Base-by-base conservation (phyloP, 2,113 vertebrate species). In the Cyanoramphus novaezelandiae region DNA sequence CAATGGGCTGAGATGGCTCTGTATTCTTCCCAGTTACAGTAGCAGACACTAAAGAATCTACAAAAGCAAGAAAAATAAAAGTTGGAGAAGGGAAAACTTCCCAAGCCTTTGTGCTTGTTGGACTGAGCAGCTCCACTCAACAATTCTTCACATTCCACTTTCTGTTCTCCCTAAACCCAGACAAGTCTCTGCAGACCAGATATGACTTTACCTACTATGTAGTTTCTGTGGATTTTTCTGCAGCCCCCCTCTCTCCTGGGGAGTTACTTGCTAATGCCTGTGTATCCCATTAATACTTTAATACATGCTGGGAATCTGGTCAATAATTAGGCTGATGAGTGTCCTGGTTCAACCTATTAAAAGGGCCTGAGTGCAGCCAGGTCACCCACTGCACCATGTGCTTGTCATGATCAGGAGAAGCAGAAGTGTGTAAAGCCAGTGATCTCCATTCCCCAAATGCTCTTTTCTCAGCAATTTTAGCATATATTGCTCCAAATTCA, bases 1-100 rank as follows among this genome's bases (percentile, higher is more conserved):
- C 1, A 6, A 62, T 0, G 21, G 60, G 53, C 62, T 71, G 44
- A 39, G 35, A 55, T 0, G 1, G 46, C 31, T 69, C 43, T 0
- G 0, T 28, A 9, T 49, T 95, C 19, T 67, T 86, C 44, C 70
- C 64, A 80, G 46, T 7, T 46, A 33, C 13, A 33, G 49, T 8
- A 77, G 79, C 16, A 91, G 37, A 47, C 65, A n/a, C 35, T 17
- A 27, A 86, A 50, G 64, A 84, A 88, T 25, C 43, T 37, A 78
- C 6, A 71, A 94, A 88, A 68, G 13, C 5, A 39, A 47, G 63
- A 67, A 83, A 78, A 82, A 67, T 17, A 11, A 50, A 50, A 67
- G 65, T 15, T 0, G 2, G 9, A 0, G 2, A 77, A 74, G 77
- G 31, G 43, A 53, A 81, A 71, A 37, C 16, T 43, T 71, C 43